Conservation (phyloP, 2,888 invertebrate genomes). For the Dione juno region DNA sequence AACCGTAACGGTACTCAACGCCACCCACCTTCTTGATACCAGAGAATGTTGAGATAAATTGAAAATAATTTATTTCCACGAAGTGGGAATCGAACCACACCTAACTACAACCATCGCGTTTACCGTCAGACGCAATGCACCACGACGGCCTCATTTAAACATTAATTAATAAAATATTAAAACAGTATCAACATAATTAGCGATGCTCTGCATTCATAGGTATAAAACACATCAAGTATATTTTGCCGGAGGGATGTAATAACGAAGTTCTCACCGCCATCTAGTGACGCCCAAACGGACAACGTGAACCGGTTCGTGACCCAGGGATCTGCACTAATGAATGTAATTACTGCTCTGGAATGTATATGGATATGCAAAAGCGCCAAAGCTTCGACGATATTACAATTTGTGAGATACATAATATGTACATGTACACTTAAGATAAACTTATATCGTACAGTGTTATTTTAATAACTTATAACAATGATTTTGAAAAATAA, state of each 20-base stretch:
- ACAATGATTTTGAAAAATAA: too few species aligned
- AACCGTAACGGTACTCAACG: too few species aligned
- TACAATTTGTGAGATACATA: neutral
- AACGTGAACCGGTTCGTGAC: constrained; percentile 52
- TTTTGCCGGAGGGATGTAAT: neutral
- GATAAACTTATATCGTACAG: too few species aligned
- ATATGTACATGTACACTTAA: too few species aligned
- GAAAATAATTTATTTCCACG: too few species aligned
- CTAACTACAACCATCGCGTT: neutral
- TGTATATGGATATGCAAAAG: constrained; percentile 18
- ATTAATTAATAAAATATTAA: neutral
- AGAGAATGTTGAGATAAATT: too few species aligned
- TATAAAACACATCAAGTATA: neutral
- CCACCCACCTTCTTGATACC: too few species aligned
- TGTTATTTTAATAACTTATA: too few species aligned
- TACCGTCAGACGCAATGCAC: neutral
- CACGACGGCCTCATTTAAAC: neutral
- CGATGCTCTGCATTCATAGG: neutral
- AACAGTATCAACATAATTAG: neutral
- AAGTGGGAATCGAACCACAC: too few species aligned
- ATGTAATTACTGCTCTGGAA: constrained; percentile 22
- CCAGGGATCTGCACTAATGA: constrained; percentile 21
- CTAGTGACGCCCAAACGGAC: constrained; percentile 55
- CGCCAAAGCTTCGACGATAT: constrained; percentile 12
- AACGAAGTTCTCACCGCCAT: constrained; percentile 63